Evolutionary conservation across 2,888 invertebrate species (phyloP), one percentile per base, ranked within the genome.

Genomic region (Drosophila neotestacea): DNA sequence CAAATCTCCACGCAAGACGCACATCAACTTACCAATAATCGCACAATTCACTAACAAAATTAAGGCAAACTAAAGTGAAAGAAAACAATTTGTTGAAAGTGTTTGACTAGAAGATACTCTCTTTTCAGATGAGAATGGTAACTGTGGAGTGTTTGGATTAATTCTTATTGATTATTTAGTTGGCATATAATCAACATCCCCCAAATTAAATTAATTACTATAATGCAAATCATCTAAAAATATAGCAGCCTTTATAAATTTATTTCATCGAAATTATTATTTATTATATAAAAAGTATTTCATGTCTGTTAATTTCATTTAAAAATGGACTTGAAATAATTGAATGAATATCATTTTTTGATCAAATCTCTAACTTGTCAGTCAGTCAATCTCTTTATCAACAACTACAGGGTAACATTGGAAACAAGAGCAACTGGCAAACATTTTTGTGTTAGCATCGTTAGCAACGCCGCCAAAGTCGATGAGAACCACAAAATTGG

Each of bases 391-490:
- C 27, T 16, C 36, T 27, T 28, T 13, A 30, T 11, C n/a, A 36
- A 10, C 6, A 34, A 4, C 10, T 51, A 42, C 10, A 44, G 36
- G 16, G 42, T 44, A 36, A 9, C 9, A 9, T 22, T 28, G 9
- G 7, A 56, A 68, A 73, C 46, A 61, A 9, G 64, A 69, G 56
- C 64, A 58, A 61, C 41, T 61, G 32, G 39, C 42, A 38, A 60
- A 73, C 60, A 52, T 32, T 34, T 52, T 4, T 41, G 2, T 11
- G 27, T 30, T 16, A 22, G 30, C 16, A 46, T 48, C 48, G 46
- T 72, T 71, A 46, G 55, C 10, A 32, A 30, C 58, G 59, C 39
- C 60, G 38, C 51, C 60, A 4, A 1, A 54, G 5, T 36, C 30
- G 42, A 48, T 61, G 47, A 30, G n/a, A 41, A 16, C 11, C 10